Conservation (phyloP, 2,113 vertebrate genomes). For the Indri indri region DNA sequence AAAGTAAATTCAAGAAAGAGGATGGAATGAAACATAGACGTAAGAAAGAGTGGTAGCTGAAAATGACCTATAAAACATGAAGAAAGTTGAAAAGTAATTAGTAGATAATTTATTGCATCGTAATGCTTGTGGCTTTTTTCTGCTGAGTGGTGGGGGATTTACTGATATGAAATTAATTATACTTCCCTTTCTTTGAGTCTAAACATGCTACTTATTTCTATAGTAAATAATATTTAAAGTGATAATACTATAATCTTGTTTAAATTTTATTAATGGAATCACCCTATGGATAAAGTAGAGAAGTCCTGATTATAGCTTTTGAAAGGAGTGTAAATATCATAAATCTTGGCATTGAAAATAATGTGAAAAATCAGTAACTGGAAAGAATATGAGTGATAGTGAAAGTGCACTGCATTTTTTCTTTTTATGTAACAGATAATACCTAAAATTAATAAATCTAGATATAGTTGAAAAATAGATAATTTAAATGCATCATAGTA, state of each 20-base stretch:
- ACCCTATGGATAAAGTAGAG: neutral
- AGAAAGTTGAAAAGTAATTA: neutral
- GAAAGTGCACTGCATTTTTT: neutral
- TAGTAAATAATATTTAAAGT: neutral
- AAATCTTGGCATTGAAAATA: slow-evolving; percentile 24
- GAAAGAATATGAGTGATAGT: neutral
- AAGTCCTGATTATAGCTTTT: slow-evolving; percentile 14
- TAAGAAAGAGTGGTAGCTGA: neutral
- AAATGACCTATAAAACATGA: neutral
- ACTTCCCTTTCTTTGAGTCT: neutral
- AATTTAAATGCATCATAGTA: slow-evolving; percentile 6
- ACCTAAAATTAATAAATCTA: slow-evolving; percentile 31
- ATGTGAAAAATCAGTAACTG: neutral
- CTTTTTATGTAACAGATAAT: neutral
- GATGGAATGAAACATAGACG: slow-evolving; percentile 4
- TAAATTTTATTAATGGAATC: neutral
- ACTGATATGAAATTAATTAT: neutral
- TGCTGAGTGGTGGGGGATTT: neutral
- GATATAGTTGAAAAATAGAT: neutral
- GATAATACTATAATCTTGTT: neutral
- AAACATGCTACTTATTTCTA: neutral
- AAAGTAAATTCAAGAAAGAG: neutral
- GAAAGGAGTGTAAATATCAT: slow-evolving; percentile 8
- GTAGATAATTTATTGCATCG: neutral
- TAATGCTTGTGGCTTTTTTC: neutral